These are phyloP conservation scores for Amblyornis subalaris DNA, from an alignment of 2,113 vertebrate genomes.

Conservation along the genomic window DNA sequence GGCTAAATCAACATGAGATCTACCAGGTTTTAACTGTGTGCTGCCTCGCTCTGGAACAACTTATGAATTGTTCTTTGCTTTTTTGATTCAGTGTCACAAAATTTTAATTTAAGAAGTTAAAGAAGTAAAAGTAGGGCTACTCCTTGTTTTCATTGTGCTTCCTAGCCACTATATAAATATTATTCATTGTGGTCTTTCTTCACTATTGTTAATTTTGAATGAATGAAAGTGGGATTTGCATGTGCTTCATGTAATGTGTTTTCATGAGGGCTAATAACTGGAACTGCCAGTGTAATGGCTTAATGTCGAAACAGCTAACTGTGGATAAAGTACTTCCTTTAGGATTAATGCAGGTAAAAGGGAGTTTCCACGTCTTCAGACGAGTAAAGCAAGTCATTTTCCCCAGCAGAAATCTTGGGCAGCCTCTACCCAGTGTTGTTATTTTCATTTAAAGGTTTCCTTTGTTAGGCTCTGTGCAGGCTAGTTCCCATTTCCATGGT, in stretches of 20 bases:
- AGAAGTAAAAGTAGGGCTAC: neutral
- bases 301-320: neutral
- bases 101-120: neutral
- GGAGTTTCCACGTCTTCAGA: neutral
- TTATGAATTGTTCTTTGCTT: neutral
- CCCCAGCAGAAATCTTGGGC: neutral
- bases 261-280: neutral
- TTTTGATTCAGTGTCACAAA: neutral
- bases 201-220: constrained; percentile 17
- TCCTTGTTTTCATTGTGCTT: neutral
- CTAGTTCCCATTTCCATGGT: constrained; percentile 70
- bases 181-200: constrained; percentile 28
- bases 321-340: neutral
- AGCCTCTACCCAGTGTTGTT: constrained; percentile 43
- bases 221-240: neutral
- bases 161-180: neutral
- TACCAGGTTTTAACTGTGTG: neutral
- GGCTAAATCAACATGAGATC: neutral
- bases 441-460: constrained; percentile 62
- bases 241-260: neutral
- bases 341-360: neutral
- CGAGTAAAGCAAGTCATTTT: neutral
- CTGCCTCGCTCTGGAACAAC: neutral
- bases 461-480: constrained; percentile 67
- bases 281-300: neutral